Percentiles rank a stretch among this genome's conserved stretches.
These are phyloP conservation scores for Scolopax bukidnonensis DNA, from an alignment of 2,797 vertebrate genomes.

Conservation along the genomic window DNA sequence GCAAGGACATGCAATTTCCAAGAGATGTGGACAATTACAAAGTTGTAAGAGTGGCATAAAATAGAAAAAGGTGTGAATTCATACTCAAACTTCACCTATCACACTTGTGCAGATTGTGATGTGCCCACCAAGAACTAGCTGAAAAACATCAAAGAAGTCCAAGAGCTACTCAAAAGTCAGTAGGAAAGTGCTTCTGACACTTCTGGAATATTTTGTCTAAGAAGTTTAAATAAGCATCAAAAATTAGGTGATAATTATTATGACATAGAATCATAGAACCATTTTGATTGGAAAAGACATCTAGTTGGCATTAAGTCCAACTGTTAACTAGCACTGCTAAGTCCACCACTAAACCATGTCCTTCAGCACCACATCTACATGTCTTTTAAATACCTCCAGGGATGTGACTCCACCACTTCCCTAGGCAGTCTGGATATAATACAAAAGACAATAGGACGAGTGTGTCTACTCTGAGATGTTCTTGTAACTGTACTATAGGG, in stretches of 20 bases:
- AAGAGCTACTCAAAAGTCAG: background rate
- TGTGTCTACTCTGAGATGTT: accelerated
- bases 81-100: background rate
- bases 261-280: background rate
- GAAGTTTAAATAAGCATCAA: background rate
- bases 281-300: no score
- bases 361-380: background rate
- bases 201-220: background rate
- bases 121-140: background rate
- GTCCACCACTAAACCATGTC: background rate
- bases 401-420: background rate
- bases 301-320: background rate
- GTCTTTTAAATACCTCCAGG: background rate
- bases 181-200: background rate
- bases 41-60: background rate
- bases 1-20: background rate
- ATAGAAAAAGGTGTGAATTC: background rate
- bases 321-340: background rate
- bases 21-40: background rate
- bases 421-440: accelerated
- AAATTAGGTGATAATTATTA: background rate
- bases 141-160: background rate
- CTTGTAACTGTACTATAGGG: background rate
- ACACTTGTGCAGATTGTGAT: background rate
- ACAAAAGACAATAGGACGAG: background rate